Evolutionary conservation across 2,113 vertebrate genomes (phyloP).

Genomic region (Empidonax traillii): DNA sequence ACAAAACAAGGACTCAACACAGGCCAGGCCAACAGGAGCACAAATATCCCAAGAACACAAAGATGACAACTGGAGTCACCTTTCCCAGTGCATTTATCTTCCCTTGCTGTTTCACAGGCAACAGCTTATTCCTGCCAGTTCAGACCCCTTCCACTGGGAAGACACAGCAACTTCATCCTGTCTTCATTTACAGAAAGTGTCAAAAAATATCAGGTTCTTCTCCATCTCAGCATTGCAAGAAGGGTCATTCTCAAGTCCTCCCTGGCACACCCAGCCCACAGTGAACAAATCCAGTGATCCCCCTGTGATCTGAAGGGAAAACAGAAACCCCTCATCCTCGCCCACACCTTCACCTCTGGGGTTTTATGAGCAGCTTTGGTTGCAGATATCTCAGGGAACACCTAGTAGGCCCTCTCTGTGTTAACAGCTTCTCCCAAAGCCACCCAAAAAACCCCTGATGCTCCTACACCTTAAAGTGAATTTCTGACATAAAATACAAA

Average conservation of each 20-base stretch:
- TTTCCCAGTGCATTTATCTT: neutral
- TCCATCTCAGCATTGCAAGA: neutral
- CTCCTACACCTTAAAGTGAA: neutral
- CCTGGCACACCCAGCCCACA: neutral
- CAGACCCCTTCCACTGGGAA: neutral
- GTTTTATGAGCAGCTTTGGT: neutral
- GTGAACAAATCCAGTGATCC: neutral
- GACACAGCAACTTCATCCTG: neutral
- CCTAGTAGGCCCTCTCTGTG: neutral
- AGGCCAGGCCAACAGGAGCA: neutral
- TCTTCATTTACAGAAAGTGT: neutral
- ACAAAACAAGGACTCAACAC: neutral
- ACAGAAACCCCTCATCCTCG: neutral
- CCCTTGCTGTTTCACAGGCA: neutral
- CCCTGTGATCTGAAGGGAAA: neutral
- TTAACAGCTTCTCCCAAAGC: neutral
- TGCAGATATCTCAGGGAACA: neutral
- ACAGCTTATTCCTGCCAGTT: neutral
- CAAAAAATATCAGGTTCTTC: neutral
- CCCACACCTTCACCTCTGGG: neutral
- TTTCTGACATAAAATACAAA: neutral
- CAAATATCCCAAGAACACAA: neutral
- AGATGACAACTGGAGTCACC: neutral
- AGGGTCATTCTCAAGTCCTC: neutral
- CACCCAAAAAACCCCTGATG: neutral